Conservation (phyloP, 2,797 vertebrate species). For the Falco berigora region DNA sequence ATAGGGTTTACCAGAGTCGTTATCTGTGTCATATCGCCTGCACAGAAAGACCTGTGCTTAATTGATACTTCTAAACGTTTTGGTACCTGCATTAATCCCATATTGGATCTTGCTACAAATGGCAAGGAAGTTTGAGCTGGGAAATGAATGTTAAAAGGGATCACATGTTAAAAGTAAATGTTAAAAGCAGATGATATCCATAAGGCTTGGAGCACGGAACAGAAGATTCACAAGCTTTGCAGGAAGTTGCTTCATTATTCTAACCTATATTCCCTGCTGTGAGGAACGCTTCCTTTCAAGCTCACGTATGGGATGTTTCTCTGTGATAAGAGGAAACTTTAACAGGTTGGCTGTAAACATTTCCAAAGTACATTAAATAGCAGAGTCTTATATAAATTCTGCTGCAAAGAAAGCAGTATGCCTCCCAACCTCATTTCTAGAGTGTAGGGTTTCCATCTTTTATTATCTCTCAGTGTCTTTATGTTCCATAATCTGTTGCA, state of each 20-base stretch:
- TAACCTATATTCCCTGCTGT: conserved; percentile 26
- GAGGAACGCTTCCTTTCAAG: conserved; percentile 6
- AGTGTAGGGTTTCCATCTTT: background rate
- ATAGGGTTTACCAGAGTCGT: background rate
- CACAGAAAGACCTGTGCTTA: background rate
- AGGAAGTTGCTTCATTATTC: conserved; percentile 50
- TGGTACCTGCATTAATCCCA: background rate
- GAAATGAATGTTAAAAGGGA: background rate
- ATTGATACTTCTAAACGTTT: background rate
- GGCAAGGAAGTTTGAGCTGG: background rate
- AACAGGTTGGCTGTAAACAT: background rate
- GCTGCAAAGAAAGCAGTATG: background rate
- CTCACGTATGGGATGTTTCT: conserved; percentile 13
- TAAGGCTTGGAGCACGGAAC: background rate
- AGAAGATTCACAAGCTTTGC: conserved; percentile 29
- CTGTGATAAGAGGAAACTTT: conserved; percentile 37
- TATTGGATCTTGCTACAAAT: background rate
- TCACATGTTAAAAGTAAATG: background rate
- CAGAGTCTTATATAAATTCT: background rate
- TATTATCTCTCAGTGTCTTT: background rate
- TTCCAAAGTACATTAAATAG: background rate
- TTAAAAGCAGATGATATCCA: conserved; percentile 32
- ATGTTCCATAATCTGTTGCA: background rate
- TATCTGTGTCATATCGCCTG: background rate
- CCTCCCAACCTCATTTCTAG: background rate